These are phyloP conservation scores for Solenopsis invicta DNA, from an alignment of 1,140 invertebrate species.

Conservation along the genomic window DNA sequence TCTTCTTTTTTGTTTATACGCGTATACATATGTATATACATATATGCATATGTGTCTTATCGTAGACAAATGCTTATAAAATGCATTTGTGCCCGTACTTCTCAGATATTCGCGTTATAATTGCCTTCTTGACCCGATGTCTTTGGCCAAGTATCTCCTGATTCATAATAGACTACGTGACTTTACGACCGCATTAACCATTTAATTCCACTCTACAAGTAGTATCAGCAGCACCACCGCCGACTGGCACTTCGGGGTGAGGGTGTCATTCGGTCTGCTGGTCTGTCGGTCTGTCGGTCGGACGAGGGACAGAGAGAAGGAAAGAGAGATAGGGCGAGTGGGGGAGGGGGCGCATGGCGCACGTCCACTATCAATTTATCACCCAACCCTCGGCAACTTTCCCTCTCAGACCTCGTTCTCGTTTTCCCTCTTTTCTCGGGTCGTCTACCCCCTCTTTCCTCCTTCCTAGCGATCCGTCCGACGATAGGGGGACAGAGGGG, in stretches of 20 bases:
- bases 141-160: constrained; percentile 4
- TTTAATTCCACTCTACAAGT: constrained; percentile 72
- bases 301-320: constrained; percentile 24
- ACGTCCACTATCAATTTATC: constrained; percentile 87
- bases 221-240: constrained; percentile 70
- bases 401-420: constrained; percentile 76
- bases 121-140: neutral
- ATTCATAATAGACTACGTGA: constrained; percentile 65
- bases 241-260: constrained; percentile 71
- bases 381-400: constrained; percentile 81
- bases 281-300: constrained; percentile 74
- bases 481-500: constrained; percentile 43
- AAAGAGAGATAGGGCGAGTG: constrained; percentile 34
- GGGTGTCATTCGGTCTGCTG: constrained; percentile 75
- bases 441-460: constrained; percentile 72
- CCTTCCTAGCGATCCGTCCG: constrained; percentile 55
- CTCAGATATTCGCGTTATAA: neutral
- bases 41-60: neutral
- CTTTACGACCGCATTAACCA: constrained; percentile 66
- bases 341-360: constrained; percentile 79
- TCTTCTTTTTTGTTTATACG: too few relatives aligned
- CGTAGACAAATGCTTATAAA: neutral
- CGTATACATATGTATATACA: neutral
- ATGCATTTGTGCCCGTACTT: neutral
- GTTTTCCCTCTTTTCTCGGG: constrained; percentile 79